Percentiles rank a stretch among this genome's conserved stretches.
phyloP scores from a whole-genome alignment of 2,888 invertebrate genomes.

The Cactoblastis cactorum region DNA sequence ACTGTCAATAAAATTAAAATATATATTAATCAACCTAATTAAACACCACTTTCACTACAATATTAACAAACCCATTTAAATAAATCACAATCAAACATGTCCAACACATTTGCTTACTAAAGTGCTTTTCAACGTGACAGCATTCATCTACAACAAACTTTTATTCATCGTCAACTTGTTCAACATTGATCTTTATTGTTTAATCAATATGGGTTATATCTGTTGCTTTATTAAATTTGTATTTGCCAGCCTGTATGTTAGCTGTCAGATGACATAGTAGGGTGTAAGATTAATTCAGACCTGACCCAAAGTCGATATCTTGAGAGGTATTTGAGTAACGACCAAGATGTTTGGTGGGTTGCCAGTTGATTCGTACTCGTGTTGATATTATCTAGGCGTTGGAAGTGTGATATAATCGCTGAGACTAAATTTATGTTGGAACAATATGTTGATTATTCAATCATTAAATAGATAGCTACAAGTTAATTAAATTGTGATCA shows the following conservation, averaged over 20 bases:
- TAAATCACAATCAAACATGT: constrained; percentile 33
- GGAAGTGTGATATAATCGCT: background rate
- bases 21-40: background rate
- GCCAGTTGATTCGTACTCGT: background rate
- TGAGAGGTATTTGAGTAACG: constrained; percentile 28
- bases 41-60: background rate
- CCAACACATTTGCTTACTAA: constrained; percentile 33
- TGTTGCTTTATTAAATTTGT: constrained; percentile 6
- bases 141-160: constrained; percentile 20
- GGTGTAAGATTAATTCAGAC: constrained; percentile 47
- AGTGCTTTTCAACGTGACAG: constrained; percentile 35
- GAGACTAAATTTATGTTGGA: background rate
- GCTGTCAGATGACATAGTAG: constrained; percentile 39
- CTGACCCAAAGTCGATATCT: constrained; percentile 40
- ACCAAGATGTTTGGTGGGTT: constrained; percentile 18
- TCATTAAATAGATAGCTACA: too few species aligned
- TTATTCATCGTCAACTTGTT: background rate
- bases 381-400: background rate
- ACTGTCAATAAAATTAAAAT: constrained; percentile 5
- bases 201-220: background rate
- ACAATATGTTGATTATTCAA: too few species aligned
- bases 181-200: constrained; percentile 8
- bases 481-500: too few species aligned
- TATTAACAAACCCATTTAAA: constrained; percentile 17
- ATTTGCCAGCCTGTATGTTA: constrained; percentile 17